Evolutionary conservation across 2,113 vertebrate species (phyloP).

Genomic region (Lates calcarifer): DNA sequence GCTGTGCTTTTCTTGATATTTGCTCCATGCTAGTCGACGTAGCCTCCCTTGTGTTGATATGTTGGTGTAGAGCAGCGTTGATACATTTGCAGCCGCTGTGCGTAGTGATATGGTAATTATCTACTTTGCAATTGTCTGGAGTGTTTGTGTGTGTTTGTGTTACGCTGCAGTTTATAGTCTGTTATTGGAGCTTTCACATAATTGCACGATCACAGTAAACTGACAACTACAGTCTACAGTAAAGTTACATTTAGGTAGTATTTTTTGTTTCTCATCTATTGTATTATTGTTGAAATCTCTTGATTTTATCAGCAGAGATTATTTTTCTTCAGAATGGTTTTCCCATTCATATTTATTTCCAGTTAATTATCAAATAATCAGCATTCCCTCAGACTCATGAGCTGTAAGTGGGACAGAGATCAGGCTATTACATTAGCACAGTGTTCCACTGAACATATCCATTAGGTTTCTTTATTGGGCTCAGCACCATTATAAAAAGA

Average conservation of each 20-base stretch:
- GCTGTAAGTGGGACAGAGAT: constrained; percentile 54
- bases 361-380: constrained; percentile 66
- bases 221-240: background rate
- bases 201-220: constrained; percentile 2
- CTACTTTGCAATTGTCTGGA: no score
- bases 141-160: no score
- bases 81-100: no score
- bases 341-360: constrained; percentile 52
- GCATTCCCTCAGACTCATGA: constrained; percentile 44
- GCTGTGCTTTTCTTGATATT: no score
- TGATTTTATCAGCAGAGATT: constrained; percentile 20
- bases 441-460: constrained; percentile 48
- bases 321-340: constrained; percentile 28
- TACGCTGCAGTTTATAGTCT: background rate
- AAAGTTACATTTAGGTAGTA: background rate
- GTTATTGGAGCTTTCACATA: constrained; percentile 2
- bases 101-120: no score
- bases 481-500: constrained; percentile 47
- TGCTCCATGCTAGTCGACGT: no score
- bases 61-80: no score
- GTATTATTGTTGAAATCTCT: background rate
- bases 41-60: no score
- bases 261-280: constrained; percentile 3
- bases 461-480: constrained; percentile 59
- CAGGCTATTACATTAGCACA: constrained; percentile 52